Evolutionary conservation across 1,140 invertebrate genomes (phyloP), one percentile per base, ranked within the genome.

Genomic region (Caenorhabditis elegans): DNA sequence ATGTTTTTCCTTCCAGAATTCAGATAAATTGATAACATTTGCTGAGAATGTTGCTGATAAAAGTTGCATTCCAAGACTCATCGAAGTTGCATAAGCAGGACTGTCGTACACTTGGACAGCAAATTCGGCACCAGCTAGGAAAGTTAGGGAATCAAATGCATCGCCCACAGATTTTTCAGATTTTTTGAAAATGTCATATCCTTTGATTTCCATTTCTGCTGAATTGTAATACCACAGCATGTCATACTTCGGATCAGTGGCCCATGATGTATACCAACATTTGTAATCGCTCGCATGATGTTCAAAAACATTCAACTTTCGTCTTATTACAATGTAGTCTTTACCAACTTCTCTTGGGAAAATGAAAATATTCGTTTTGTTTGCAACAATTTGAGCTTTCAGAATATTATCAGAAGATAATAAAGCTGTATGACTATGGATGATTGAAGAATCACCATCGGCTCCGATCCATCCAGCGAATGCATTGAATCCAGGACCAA

Each of bases 401-500:
- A 80, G 75, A 24, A 90, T 76, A 15, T 84, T 83, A 11, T 83
- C 78, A 13, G 82, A 94, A 90, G 96, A 97, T 60, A 98, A 95
- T 10, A 96, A 91, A 43, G 93, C 93, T 90, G 97, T 95, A 87
- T 98, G 96, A 49, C 96, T 93, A 90, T 96, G 95, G 19, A 98
- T 92, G 86, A 95, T 97, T 2, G 96, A 98, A 90, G 96, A 94
- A 91, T 98, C 96, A 0, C 95, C 95, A 36, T 95, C 95, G 22
- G 96, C 96, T 2, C 94, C 94, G 34, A 98, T 93, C 95, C 95
- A 97, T 2, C 94, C 95, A 0, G 95, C 96, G 88, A 94, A 93
- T 85, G 95, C 93, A 6, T 92, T 91, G 86, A 89, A 89, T 93
- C 94, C 91, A n/a, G 89, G 90, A 88, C 91, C 92, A 85, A 92